A percentile compares a stretch with the other conserved stretches of the same genome.
Conservation (phyloP, 2,888 invertebrate genomes). For the Pseudoips prasinana region DNA sequence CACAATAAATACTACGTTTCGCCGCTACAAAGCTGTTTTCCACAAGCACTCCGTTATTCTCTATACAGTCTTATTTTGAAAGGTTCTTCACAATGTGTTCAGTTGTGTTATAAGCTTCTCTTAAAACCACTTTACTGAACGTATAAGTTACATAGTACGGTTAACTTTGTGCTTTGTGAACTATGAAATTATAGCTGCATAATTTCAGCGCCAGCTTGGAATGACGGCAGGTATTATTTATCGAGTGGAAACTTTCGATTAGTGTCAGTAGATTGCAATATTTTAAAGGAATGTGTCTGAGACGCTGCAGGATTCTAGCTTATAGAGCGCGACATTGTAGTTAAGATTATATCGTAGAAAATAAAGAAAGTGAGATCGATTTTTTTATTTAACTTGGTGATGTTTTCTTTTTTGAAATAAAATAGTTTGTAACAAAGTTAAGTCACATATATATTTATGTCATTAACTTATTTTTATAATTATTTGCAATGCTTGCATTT, state of each 20-base stretch:
- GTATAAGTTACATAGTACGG: conserved; percentile 37
- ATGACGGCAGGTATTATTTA: conserved; percentile 36
- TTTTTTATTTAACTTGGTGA: no score
- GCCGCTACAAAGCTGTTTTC: conserved; percentile 22
- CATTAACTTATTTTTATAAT: no score
- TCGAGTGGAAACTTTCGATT: conserved; percentile 24
- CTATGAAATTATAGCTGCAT: conserved; percentile 49
- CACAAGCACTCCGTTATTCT: conserved; percentile 29
- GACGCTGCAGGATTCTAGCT: no score
- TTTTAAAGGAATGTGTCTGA: background rate
- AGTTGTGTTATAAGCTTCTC: conserved; percentile 45
- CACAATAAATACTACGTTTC: conserved; percentile 19
- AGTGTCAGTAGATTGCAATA: conserved; percentile 2
- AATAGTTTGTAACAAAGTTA: no score
- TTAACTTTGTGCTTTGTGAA: conserved; percentile 46
- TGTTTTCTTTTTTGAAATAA: no score
- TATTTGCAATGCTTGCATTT: no score
- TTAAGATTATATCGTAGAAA: no score
- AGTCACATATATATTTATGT: no score
- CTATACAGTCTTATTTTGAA: conserved; percentile 33
- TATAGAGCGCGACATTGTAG: no score
- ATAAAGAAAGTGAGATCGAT: no score
- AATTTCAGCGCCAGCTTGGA: conserved; percentile 37
- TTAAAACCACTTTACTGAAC: conserved; percentile 46
- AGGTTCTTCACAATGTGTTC: conserved; percentile 39